Conservation (phyloP, 2,888 invertebrate genomes). For the Xestia c-nigrum region DNA sequence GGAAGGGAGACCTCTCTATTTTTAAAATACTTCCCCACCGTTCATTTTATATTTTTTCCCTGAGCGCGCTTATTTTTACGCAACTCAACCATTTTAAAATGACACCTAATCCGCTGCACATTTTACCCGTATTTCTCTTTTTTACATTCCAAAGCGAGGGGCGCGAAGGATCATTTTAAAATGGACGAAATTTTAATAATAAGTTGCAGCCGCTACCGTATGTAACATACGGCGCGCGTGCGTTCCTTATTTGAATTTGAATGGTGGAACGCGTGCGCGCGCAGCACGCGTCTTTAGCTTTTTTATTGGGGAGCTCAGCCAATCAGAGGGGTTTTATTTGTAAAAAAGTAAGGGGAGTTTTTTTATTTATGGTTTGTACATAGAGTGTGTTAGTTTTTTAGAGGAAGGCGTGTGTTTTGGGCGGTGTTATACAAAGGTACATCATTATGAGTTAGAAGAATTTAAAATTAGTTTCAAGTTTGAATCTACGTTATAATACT, state of each 20-base stretch:
- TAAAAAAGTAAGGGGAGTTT: slow-evolving; percentile 87
- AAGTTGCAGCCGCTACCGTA: slow-evolving; percentile 85
- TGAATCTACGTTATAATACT: not conserved
- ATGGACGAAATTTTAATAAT: slow-evolving; percentile 82
- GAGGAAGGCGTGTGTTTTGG: slow-evolving; percentile 75
- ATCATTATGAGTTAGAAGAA: not conserved
- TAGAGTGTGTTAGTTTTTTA: slow-evolving; percentile 75
- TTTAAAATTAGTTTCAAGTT: not conserved
- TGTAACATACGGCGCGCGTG: slow-evolving; percentile 83
- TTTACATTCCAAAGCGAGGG: slow-evolving; percentile 18
- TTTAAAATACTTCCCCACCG: slow-evolving; percentile 88
- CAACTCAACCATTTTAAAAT: slow-evolving; percentile 71
- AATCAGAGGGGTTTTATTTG: slow-evolving; percentile 79
- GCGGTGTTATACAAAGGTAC: slow-evolving; percentile 42
- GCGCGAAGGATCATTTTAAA: slow-evolving; percentile 71
- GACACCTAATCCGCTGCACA: slow-evolving; percentile 55
- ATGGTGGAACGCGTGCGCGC: slow-evolving; percentile 83
- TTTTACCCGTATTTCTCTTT: slow-evolving; percentile 12
- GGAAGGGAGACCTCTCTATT: slow-evolving; percentile 87
- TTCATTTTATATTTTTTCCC: slow-evolving; percentile 89
- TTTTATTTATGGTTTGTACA: slow-evolving; percentile 72
- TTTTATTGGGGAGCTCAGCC: slow-evolving; percentile 85
- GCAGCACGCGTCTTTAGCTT: slow-evolving; percentile 86
- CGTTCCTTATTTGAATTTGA: slow-evolving; percentile 86
- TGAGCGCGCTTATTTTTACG: slow-evolving; percentile 84